These are phyloP conservation scores for Plagodis pulveraria DNA, from an alignment of 2,888 invertebrate genomes.

Conservation along the genomic window DNA sequence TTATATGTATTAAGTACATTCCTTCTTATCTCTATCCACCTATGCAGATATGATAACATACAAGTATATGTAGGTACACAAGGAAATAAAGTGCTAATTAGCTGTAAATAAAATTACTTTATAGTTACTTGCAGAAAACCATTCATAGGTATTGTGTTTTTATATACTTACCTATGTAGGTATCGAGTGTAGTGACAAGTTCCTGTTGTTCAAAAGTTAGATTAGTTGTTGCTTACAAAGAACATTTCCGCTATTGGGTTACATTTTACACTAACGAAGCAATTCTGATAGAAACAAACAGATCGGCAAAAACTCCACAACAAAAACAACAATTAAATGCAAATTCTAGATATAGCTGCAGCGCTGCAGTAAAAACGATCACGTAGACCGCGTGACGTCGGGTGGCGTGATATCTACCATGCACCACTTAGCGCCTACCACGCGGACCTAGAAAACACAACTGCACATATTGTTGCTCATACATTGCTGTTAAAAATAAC, in stretches of 20 bases:
- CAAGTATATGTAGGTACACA: too few relatives aligned
- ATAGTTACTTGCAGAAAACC: too few relatives aligned
- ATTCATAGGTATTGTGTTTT: too few relatives aligned
- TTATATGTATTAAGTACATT: too few relatives aligned
- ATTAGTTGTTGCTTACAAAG: not conserved
- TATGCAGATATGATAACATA: too few relatives aligned
- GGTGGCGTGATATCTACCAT: constrained; percentile 36
- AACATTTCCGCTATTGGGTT: constrained; percentile 11
- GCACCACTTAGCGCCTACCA: constrained; percentile 20
- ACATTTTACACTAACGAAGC: constrained; percentile 7
- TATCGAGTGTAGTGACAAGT: too few relatives aligned
- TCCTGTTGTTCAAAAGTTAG: not conserved
- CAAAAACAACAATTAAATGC: constrained; percentile 36
- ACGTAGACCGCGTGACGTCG: constrained; percentile 37
- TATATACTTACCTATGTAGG: too few relatives aligned
- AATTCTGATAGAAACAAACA: constrained; percentile 26
- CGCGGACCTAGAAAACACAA: constrained; percentile 1
- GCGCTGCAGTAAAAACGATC: constrained; percentile 30
- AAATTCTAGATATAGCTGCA: constrained; percentile 30
- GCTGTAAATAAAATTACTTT: too few relatives aligned
- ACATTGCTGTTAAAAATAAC: constrained; percentile 16
- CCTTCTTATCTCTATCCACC: too few relatives aligned
- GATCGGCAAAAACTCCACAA: constrained; percentile 26
- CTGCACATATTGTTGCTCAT: not conserved
- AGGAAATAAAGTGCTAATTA: too few relatives aligned